A percentile compares a stretch with the other conserved stretches of the same genome.
Evolutionary conservation across 2,888 invertebrate genomes (phyloP).

Genomic region (Amphipyra tragopoginis): DNA sequence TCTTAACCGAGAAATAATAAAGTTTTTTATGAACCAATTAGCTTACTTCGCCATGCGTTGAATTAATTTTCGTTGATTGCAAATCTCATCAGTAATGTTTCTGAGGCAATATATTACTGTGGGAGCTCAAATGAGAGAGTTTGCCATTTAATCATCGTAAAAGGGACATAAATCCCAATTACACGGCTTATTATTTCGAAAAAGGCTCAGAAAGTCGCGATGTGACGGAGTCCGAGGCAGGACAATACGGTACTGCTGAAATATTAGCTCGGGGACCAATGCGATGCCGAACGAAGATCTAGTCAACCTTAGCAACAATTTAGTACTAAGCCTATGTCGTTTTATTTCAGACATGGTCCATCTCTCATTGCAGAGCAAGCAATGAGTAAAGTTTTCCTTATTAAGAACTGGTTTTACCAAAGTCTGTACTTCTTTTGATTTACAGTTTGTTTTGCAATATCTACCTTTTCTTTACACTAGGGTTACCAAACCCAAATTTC

Average conservation of each 20-base stretch:
- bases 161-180: conserved; percentile 86
- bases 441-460: no score
- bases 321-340: conserved; percentile 47
- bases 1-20: conserved; percentile 34
- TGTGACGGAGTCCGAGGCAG: conserved; percentile 75
- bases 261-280: conserved; percentile 63
- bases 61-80: conserved; percentile 59
- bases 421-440: no score
- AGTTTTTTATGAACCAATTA: conserved; percentile 43
- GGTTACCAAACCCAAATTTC: no score
- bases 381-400: conserved; percentile 34
- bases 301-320: conserved; percentile 54
- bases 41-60: conserved; percentile 38
- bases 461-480: no score
- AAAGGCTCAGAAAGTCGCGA: conserved; percentile 69
- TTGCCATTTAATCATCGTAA: conserved; percentile 82
- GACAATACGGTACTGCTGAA: conserved; percentile 76
- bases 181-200: conserved; percentile 86
- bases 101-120: conserved; percentile 71
- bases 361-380: conserved; percentile 32
- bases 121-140: conserved; percentile 72
- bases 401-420: conserved; percentile 35
- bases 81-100: conserved; percentile 73
- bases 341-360: conserved; percentile 49
- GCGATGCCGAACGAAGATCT: conserved; percentile 54